phyloP scores from a whole-genome alignment of 2,113 vertebrate genomes.

The Gorsachius goisagi region DNA sequence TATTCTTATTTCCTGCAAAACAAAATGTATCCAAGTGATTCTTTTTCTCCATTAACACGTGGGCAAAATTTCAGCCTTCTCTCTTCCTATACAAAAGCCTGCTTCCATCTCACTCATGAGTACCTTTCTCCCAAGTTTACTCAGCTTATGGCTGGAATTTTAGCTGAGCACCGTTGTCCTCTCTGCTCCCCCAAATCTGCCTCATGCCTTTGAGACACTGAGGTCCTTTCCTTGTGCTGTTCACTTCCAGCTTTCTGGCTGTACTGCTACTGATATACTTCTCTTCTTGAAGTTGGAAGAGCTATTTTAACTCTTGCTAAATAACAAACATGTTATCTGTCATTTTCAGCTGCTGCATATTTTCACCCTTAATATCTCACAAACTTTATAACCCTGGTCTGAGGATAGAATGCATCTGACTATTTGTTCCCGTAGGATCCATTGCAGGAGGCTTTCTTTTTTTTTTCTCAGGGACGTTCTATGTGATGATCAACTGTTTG shows the following conservation, averaged over 20 bases:
- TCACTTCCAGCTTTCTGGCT: not conserved
- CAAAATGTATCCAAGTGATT: not conserved
- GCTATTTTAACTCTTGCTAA: not conserved
- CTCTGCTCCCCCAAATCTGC: not conserved
- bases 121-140: not conserved
- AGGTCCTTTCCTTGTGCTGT: not conserved
- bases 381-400: not conserved
- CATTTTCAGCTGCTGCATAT: not conserved
- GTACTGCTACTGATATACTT: not conserved
- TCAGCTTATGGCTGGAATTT: not conserved
- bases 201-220: not conserved
- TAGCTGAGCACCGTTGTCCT: fast-evolving
- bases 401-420: not conserved
- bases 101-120: not conserved
- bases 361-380: not conserved
- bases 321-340: not conserved
- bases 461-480: not conserved
- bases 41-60: fast-evolving
- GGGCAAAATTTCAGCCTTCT: not conserved
- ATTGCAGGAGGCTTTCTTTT: not conserved
- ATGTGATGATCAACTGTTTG: not conserved
- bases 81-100: not conserved
- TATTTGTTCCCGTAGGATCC: not conserved
- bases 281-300: not conserved
- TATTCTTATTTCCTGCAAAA: not conserved